A percentile compares a stretch with the other conserved stretches of the same genome.
These are phyloP conservation scores for Aplidium turbinatum DNA, from an alignment of 23 tunicate species.

Conservation along the genomic window DNA sequence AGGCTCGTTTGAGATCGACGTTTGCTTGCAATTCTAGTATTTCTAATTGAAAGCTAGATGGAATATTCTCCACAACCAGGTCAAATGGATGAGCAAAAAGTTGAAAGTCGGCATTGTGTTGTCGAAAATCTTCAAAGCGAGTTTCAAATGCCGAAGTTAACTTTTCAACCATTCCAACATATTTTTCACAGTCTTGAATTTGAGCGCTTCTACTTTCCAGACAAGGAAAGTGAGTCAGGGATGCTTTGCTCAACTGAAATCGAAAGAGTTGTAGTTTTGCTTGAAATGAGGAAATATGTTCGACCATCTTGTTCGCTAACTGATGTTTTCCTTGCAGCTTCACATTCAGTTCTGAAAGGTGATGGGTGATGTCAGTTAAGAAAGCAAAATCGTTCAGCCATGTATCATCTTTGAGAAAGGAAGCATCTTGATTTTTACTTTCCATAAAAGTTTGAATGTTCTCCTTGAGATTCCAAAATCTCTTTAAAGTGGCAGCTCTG, in stretches of 20 bases:
- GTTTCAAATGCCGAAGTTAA: no score
- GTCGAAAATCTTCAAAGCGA: no score
- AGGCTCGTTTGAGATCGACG: no score
- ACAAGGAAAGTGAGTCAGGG: slow-evolving; percentile 24
- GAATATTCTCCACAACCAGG: no score
- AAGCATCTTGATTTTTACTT: slow-evolving; percentile 36
- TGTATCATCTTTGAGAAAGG: slow-evolving; percentile 13
- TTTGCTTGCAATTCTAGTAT: no score
- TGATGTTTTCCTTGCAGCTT: slow-evolving; percentile 40
- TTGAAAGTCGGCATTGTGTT: no score
- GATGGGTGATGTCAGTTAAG: slow-evolving; percentile 32
- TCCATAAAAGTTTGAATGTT: slow-evolving; percentile 35
- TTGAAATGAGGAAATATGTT: slow-evolving; percentile 26
- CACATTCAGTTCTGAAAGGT: slow-evolving; percentile 21
- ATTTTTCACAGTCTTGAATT: no score
- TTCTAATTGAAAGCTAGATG: no score
- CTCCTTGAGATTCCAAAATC: slow-evolving; percentile 44
- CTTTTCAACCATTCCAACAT: no score
- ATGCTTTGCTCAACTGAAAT: not conserved
- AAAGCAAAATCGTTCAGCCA: slow-evolving; percentile 46
- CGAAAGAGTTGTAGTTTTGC: not conserved
- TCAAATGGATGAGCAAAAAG: no score
- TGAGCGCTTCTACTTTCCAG: no score
- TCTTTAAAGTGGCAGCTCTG: slow-evolving; percentile 45
- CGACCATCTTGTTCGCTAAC: slow-evolving; percentile 34